Evolutionary conservation across 1,140 invertebrate genomes (phyloP).

Genomic region (Drosophila yakuba): DNA sequence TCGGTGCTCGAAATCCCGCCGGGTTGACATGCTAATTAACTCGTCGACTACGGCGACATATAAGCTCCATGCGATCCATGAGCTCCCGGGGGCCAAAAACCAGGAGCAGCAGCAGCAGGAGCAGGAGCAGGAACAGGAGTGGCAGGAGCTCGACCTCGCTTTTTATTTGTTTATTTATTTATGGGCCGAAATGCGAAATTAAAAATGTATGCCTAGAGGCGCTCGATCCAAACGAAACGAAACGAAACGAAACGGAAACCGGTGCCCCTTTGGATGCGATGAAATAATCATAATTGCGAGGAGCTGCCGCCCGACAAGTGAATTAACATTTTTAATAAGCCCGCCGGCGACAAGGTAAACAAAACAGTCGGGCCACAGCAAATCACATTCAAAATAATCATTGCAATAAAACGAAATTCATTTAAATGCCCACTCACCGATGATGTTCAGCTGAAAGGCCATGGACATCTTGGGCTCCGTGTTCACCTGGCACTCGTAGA

Average conservation of each 20-base stretch:
- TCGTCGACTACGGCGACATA: slow-evolving; percentile 29
- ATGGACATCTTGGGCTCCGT: slow-evolving; percentile 96
- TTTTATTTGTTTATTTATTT: slow-evolving; percentile 69
- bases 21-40: slow-evolving; percentile 68
- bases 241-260: slow-evolving; percentile 21
- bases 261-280: slow-evolving; percentile 18
- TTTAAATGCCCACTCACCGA: slow-evolving; percentile 89
- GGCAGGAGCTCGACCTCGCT: not conserved
- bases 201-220: slow-evolving; percentile 70
- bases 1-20: slow-evolving; percentile 59
- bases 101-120: not conserved
- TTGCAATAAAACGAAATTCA: not conserved
- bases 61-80: slow-evolving; percentile 10
- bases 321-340: slow-evolving; percentile 70
- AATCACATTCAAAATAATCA: slow-evolving; percentile 18
- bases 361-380: not conserved
- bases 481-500: slow-evolving; percentile 96
- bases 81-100: not conserved
- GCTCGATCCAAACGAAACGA: slow-evolving; percentile 37
- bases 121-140: not conserved
- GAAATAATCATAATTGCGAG: slow-evolving; percentile 67
- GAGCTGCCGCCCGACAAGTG: slow-evolving; percentile 19
- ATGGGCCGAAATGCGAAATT: slow-evolving; percentile 72
- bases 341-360: slow-evolving; percentile 36
- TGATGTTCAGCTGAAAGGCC: slow-evolving; percentile 93